Evolutionary conservation across 2,113 vertebrate species (phyloP), one percentile per base, ranked within the genome.

Genomic region (Globicephala melas): DNA sequence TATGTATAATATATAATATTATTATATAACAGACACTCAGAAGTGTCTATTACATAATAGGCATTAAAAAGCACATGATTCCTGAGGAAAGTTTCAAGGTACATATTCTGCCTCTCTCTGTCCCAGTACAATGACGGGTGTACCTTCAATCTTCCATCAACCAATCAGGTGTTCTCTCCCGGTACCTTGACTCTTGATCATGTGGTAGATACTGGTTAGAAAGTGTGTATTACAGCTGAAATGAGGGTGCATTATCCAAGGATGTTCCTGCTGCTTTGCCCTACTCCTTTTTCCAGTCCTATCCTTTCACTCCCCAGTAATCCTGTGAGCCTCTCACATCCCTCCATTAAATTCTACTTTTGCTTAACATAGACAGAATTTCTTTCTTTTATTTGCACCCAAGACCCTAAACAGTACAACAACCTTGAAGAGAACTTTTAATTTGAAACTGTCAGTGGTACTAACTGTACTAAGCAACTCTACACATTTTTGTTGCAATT

Each of bases 401-500:
- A 74, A 86, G 41, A 44, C 25, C 5, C 14, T 47, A 76, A 50
- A 38, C 8, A 38, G 20, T 4, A 79, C 8, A 89, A 31, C 0
- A 63, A 81, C n/a, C 60, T 92, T 26, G 47, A 80, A 80, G 68
- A 62, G 23, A 95, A 92, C 20, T 87, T 95, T 88, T 65, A 79
- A 84, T 25, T 86, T 86, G 71, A 71, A 88, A 85, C 38, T 33
- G 17, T 87, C 62, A 8, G 47, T n/a, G 55, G 50, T 58, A 9
- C 79, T 77, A 77, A 58, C 83, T 85, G 20, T 50, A 36, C 38
- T 18, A 86, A 95, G 83, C 44, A 92, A 60, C 12, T 38, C 71
- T 58, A 44, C 68, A 82, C 53, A 36, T 96, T 94, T 97, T 94
- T 77, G 90, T 33, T 62, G 84, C 84, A 79, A 73, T 95, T 90